Base-by-base conservation (phyloP, 2,888 invertebrate species). In the Phytoseiulus persimilis region DNA sequence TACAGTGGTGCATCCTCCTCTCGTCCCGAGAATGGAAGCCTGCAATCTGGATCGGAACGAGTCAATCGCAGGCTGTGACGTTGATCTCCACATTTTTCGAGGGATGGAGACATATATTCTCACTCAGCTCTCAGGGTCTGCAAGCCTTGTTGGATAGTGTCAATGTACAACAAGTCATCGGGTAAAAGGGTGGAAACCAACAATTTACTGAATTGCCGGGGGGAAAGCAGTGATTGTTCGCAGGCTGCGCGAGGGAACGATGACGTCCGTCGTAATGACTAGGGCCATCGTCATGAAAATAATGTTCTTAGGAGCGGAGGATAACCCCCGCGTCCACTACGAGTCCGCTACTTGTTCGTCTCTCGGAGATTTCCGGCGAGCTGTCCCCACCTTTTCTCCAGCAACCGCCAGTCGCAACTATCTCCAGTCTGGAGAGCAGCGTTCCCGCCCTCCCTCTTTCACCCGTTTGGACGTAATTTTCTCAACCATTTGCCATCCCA, bases 401-500 rank as follows among this genome's bases (percentile, higher is more conserved):
- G 5, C 65, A 23, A 28, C 65, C 1, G 1, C 18, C 18, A 3
- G 39, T 65, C 28, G 65, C 65, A 65, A 65, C 65, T 23, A 65
- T 65, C 65, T 65, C 9, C 65, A 65, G 65, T 65, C 65, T 65
- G 39, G 39, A 65, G 65, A 28, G 65, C 23, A 65, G 18, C 65
- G 65, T 65, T 65, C 28, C 65, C 87, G 31, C 32, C 45, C 84
- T 23, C 84, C 33, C 31, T 84, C 84, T 32, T 31, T 31, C 32
- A 32, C 6, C n/a, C 87, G 32, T n/a, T 84, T 28, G 32, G 87
- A 33, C 87, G 87, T 87, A 87, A 87, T 87, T 87, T 87, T 87
- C 87, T 39, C 87, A 39, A 45, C 87, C 87, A 87, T 87, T 87
- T 87, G 87, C 39, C 87, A n/a, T 87, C 32, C 32, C 87, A 39